Conservation (phyloP, 2,888 invertebrate species). For the Dioctria rufipes region DNA sequence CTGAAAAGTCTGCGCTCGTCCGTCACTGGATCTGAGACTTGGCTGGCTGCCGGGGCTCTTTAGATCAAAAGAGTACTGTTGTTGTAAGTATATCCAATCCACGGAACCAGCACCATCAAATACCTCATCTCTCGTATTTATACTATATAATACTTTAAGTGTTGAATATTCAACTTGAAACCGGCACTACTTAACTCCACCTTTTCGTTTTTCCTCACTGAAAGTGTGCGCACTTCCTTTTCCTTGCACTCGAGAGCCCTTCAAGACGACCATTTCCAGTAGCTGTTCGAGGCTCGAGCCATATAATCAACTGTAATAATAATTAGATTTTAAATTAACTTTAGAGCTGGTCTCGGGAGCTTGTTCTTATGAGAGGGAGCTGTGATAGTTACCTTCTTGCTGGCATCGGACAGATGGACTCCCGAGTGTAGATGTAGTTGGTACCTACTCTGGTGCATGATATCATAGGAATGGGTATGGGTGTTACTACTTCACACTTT, state of each 20-base stretch:
- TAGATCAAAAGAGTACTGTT: no score
- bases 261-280: constrained; percentile 48
- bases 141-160: no score
- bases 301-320: constrained; percentile 52
- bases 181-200: constrained; percentile 22
- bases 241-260: constrained; percentile 31
- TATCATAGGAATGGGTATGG: constrained; percentile 24
- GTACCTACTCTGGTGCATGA: neutral
- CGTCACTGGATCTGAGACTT: neutral
- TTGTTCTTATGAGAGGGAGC: constrained; percentile 24
- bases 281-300: constrained; percentile 34
- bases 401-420: constrained; percentile 32
- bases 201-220: constrained; percentile 6
- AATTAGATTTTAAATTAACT: constrained; percentile 54
- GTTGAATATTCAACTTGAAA: constrained; percentile 32
- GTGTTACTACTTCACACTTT: constrained; percentile 41
- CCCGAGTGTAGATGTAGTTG: neutral
- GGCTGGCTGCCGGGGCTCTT: neutral
- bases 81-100: no score
- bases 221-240: constrained; percentile 42
- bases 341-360: constrained; percentile 22
- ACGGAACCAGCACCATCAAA: no score
- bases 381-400: constrained; percentile 10
- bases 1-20: neutral
- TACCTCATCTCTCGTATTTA: no score